phyloP scores from a whole-genome alignment of 2,888 invertebrate species.

The Calameuta filiformis region DNA sequence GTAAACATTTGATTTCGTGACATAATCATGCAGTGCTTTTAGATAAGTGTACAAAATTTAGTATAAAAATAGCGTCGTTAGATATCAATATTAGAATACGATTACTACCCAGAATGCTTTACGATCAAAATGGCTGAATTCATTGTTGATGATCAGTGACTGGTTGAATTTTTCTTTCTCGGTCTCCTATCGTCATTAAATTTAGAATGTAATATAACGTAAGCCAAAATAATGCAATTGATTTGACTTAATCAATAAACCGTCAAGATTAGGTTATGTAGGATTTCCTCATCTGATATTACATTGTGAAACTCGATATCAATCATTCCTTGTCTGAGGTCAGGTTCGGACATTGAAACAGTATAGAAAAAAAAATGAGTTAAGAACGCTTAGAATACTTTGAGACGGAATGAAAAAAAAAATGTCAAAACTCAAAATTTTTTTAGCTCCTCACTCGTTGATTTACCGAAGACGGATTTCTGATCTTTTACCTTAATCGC shows the following conservation, averaged over 20 bases:
- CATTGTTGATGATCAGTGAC: neutral
- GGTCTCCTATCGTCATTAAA: neutral
- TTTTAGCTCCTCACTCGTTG: too few species aligned
- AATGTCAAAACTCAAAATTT: too few species aligned
- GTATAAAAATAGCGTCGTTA: neutral
- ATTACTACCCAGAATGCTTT: neutral
- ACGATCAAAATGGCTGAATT: neutral
- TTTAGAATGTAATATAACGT: neutral
- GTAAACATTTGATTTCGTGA: neutral
- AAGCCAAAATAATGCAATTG: neutral
- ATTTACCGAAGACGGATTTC: too few species aligned
- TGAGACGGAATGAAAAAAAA: too few species aligned
- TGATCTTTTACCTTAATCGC: too few species aligned
- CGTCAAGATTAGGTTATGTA: too few species aligned
- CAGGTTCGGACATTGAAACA: neutral
- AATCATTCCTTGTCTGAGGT: neutral
- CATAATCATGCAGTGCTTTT: neutral
- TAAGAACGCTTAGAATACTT: neutral
- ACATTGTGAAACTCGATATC: neutral
- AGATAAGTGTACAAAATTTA: neutral
- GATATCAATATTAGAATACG: neutral
- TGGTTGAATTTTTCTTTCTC: neutral
- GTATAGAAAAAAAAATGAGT: neutral
- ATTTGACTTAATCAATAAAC: neutral
- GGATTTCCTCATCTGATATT: too few species aligned